Evolutionary conservation across 2,888 invertebrate species (phyloP).

Genomic region (Diplazon laetatorius): DNA sequence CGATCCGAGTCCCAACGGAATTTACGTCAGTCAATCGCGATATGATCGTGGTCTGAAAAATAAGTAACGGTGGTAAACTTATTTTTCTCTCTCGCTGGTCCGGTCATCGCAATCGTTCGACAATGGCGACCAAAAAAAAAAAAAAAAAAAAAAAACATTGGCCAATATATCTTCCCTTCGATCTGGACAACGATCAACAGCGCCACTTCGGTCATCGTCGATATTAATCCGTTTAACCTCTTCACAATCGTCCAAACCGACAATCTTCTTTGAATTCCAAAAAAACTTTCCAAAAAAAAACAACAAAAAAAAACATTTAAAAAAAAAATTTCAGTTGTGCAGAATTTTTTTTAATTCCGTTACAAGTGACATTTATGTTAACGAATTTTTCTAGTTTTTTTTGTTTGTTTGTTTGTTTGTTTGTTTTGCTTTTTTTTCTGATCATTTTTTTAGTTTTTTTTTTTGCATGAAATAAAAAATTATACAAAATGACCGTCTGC

Average conservation of each 20-base stretch:
- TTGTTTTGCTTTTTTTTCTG: neutral
- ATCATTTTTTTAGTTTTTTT: neutral
- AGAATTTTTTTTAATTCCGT: neutral
- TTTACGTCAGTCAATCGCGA: conserved; percentile 5
- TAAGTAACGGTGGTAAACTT: too few relatives aligned
- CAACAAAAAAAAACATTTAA: too few relatives aligned
- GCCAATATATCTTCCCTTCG: conserved; percentile 61
- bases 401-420: neutral
- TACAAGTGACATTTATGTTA: neutral
- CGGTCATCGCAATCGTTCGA: conserved; percentile 43
- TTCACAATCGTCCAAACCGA: too few relatives aligned
- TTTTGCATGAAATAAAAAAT: too few relatives aligned
- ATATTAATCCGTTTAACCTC: too few relatives aligned
- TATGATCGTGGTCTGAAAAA: conserved; percentile 6
- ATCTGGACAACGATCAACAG: conserved; percentile 61
- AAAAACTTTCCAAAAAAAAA: too few relatives aligned
- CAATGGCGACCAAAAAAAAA: too few relatives aligned
- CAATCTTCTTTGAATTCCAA: too few relatives aligned
- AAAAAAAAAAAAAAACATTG: too few relatives aligned
- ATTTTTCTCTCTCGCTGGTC: too few relatives aligned
- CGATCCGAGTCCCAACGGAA: conserved; percentile 57
- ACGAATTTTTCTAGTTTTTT: conserved; percentile 11
- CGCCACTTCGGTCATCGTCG: conserved; percentile 23
- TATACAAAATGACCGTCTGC: too few relatives aligned
- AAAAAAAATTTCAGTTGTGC: too few relatives aligned